Evolutionary conservation across 2,113 vertebrate species (phyloP).

Genomic region (Triplophysa dalaica): DNA sequence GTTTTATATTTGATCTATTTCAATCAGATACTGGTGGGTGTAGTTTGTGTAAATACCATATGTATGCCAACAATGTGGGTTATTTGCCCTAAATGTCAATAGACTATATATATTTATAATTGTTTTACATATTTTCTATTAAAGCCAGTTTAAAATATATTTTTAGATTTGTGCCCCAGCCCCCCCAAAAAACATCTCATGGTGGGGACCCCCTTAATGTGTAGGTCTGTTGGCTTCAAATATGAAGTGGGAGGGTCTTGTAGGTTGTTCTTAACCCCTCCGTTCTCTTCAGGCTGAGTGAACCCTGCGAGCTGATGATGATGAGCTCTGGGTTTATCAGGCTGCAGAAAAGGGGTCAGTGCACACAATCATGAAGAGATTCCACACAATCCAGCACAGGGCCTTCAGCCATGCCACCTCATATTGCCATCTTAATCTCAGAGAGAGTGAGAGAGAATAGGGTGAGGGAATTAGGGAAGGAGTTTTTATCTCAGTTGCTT

Average conservation of each 20-base stretch:
- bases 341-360: constrained; percentile 65
- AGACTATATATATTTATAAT: too few species aligned
- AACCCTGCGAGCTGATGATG: constrained; percentile 32
- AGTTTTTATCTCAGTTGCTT: not conserved
- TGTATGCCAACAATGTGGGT: too few species aligned
- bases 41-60: too few species aligned
- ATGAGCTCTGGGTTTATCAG: constrained; percentile 56
- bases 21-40: too few species aligned
- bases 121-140: too few species aligned
- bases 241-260: constrained; percentile 42
- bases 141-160: too few species aligned
- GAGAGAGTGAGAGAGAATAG: constrained; percentile 11
- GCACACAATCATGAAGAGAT: constrained; percentile 60
- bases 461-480: not conserved
- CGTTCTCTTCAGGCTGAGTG: constrained; percentile 18
- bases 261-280: constrained; percentile 26
- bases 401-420: constrained; percentile 50
- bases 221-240: too few species aligned
- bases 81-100: too few species aligned
- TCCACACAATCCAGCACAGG: constrained; percentile 56
- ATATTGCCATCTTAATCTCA: constrained; percentile 43
- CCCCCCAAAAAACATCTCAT: not conserved
- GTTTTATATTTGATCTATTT: too few species aligned
- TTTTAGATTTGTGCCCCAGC: not conserved
- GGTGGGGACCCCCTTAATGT: not conserved